Conservation (phyloP, 30 jellyfish, hydroid and myxozoan genomes). For the Sanderia malayensis region DNA sequence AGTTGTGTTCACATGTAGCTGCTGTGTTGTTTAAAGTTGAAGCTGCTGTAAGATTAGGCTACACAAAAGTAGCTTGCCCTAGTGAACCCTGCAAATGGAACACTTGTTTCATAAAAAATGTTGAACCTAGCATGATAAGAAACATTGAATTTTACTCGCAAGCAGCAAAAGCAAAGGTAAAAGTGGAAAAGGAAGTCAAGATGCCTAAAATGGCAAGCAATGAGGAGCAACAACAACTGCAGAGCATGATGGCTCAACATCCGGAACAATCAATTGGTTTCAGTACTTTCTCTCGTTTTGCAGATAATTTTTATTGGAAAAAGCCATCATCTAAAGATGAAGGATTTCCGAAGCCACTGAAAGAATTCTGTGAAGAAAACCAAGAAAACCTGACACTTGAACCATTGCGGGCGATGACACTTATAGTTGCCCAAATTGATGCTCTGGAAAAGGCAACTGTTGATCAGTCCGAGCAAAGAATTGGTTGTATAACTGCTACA, state of each 20-base stretch:
- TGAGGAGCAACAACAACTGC: not conserved
- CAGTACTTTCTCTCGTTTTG: slow-evolving; percentile 1
- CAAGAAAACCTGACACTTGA: slow-evolving; percentile 6
- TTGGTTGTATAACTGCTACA: slow-evolving; percentile 17
- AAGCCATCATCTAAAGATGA: slow-evolving; percentile 11
- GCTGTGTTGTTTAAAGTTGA: slow-evolving; percentile 10
- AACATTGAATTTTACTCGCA: slow-evolving; percentile 2
- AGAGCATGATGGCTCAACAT: slow-evolving; percentile 8
- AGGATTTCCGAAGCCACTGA: slow-evolving; percentile 6
- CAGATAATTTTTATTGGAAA: slow-evolving; percentile 2
- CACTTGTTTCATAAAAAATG: slow-evolving; percentile 7
- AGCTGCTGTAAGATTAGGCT: slow-evolving; percentile 13
- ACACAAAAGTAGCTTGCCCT: slow-evolving; percentile 3
- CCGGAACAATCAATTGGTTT: slow-evolving; percentile 7
- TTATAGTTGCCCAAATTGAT: slow-evolving; percentile 15
- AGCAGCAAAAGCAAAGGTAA: slow-evolving; percentile 17
- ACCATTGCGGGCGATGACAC: slow-evolving; percentile 10
- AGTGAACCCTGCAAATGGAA: slow-evolving; percentile 16
- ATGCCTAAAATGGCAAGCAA: slow-evolving; percentile 1
- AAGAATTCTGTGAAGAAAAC: slow-evolving; percentile 14
- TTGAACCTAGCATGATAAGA: slow-evolving; percentile 8
- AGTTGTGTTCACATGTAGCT: slow-evolving; percentile 11
- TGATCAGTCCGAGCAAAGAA: slow-evolving; percentile 5
- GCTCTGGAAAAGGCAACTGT: slow-evolving; percentile 11
- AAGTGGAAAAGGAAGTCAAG: slow-evolving; percentile 11